A percentile compares a stretch with the other conserved stretches of the same genome.
Conservation (phyloP, 2,888 invertebrate genomes). For the Monopis laevigella region DNA sequence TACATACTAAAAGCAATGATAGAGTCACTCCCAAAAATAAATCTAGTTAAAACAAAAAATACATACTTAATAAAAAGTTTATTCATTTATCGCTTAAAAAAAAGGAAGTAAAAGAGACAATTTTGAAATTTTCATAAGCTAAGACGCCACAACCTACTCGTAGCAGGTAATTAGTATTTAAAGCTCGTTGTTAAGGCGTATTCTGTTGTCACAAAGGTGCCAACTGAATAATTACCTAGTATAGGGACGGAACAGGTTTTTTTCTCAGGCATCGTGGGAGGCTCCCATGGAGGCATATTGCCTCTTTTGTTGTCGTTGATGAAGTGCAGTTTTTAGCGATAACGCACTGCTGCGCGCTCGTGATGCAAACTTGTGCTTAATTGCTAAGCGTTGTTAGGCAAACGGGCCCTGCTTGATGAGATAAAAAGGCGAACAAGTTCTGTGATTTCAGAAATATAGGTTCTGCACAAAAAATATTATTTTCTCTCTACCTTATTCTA, state of each 20-base stretch:
- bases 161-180: no score
- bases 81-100: no score
- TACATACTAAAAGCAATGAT: no score
- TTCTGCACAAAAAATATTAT: no score
- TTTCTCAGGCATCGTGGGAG: conserved; percentile 43
- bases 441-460: no score
- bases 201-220: neutral
- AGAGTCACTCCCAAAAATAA: no score
- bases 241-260: conserved; percentile 1
- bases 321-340: conserved; percentile 44
- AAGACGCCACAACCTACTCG: no score
- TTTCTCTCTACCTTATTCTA: no score
- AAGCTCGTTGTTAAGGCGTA: neutral
- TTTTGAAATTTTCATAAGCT: no score
- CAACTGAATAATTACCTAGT: conserved; percentile 2
- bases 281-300: conserved; percentile 42
- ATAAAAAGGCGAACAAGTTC: neutral
- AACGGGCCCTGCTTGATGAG: conserved; percentile 25
- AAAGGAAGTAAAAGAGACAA: no score
- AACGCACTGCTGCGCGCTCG: conserved; percentile 23
- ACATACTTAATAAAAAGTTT: no score
- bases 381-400: conserved; percentile 33
- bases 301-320: conserved; percentile 24
- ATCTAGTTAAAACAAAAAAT: no score
- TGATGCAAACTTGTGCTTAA: conserved; percentile 23